These are phyloP conservation scores for Canis aureus DNA, from an alignment of 2,113 vertebrate genomes.

Conservation along the genomic window DNA sequence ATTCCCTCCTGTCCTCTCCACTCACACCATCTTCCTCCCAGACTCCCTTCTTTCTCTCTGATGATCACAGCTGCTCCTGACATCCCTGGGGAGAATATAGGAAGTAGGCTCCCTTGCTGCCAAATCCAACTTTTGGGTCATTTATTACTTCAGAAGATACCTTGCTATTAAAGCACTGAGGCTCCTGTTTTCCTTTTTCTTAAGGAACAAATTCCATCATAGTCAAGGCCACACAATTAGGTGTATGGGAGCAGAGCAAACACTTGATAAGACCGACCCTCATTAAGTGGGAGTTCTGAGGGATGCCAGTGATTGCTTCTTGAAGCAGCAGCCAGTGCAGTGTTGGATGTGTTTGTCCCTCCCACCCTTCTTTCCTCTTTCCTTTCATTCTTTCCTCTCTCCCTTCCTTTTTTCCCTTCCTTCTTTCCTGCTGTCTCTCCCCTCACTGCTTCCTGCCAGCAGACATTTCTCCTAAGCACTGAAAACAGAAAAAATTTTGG, in stretches of 20 bases:
- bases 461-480: background rate
- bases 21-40: background rate
- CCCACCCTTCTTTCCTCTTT: rapidly evolving
- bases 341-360: background rate
- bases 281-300: slow-evolving; percentile 17
- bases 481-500: background rate
- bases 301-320: background rate
- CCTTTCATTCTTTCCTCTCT: background rate
- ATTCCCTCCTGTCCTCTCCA: background rate
- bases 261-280: background rate
- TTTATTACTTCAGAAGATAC: slow-evolving; percentile 59
- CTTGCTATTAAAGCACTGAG: slow-evolving; percentile 41
- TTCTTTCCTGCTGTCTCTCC: background rate
- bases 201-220: slow-evolving; percentile 63
- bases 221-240: slow-evolving; percentile 52
- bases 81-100: slow-evolving; percentile 6
- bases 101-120: slow-evolving; percentile 32
- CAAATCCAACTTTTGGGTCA: slow-evolving; percentile 51
- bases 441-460: background rate
- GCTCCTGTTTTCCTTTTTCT: slow-evolving; percentile 6
- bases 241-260: background rate
- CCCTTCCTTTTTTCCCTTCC: background rate
- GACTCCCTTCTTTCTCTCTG: background rate
- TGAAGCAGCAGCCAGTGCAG: background rate
- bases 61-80: slow-evolving; percentile 18